These are phyloP conservation scores for Eulithis testata DNA, from an alignment of 2,888 invertebrate genomes.

Conservation along the genomic window DNA sequence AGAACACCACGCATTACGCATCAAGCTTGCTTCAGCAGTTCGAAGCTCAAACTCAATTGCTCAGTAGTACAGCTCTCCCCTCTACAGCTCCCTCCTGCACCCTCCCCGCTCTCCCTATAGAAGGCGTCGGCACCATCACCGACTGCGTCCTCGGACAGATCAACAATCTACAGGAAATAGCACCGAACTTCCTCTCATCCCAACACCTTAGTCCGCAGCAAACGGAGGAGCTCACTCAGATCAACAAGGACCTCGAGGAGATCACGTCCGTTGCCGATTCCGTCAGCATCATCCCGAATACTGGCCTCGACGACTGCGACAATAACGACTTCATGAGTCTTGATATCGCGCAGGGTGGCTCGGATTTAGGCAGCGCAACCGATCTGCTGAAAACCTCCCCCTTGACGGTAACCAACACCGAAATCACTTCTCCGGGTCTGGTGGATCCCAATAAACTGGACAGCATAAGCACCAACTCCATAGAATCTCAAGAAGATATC, in stretches of 20 bases:
- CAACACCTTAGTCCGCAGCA: constrained; percentile 80
- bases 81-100: constrained; percentile 48
- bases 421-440: constrained; percentile 60
- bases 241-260: constrained; percentile 80
- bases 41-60: constrained; percentile 90
- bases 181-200: constrained; percentile 68
- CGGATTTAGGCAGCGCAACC: constrained; percentile 70
- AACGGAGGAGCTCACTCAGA: constrained; percentile 78
- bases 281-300: constrained; percentile 72
- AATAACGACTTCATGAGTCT: constrained; percentile 78
- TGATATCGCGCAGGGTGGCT: constrained; percentile 70
- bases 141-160: constrained; percentile 76
- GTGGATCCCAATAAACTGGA: constrained; percentile 73
- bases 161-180: constrained; percentile 68
- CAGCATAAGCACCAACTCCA: constrained; percentile 73
- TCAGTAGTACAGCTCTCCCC: constrained; percentile 79
- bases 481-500: constrained; percentile 80
- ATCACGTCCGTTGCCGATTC: constrained; percentile 72
- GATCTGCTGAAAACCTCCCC: constrained; percentile 78
- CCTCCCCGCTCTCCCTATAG: constrained; percentile 61
- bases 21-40: constrained; percentile 92
- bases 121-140: constrained; percentile 66
- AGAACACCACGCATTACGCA: constrained; percentile 86
- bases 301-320: constrained; percentile 77
- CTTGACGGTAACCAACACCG: constrained; percentile 58